Conservation (phyloP, 2,797 vertebrate genomes). For the Remorina albescens region DNA sequence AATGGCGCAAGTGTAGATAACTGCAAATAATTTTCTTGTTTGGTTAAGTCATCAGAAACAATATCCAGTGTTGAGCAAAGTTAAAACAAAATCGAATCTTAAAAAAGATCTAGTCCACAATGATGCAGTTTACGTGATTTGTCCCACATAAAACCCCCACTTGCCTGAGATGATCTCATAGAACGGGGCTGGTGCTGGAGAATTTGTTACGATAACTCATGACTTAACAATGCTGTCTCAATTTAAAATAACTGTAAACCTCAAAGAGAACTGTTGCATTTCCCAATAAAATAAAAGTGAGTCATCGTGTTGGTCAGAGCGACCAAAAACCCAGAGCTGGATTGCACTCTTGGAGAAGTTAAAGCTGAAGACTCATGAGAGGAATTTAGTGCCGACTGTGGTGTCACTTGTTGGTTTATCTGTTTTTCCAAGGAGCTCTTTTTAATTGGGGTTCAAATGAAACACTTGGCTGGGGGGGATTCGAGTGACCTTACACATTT, state of each 20-base stretch:
- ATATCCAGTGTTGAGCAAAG: neutral
- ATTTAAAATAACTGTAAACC: conserved; percentile 47
- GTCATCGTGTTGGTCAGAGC: conserved; percentile 54
- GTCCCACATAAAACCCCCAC: conserved; percentile 22
- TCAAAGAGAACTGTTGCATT: conserved; percentile 46
- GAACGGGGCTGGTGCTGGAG: conserved; percentile 2
- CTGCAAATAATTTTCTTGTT: neutral
- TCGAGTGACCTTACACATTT: conserved; percentile 42
- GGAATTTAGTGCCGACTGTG: neutral
- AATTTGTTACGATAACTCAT: conserved; percentile 45
- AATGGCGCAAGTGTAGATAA: conserved; percentile 7
- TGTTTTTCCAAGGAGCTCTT: conserved; percentile 42
- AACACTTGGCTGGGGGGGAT: conserved; percentile 34
- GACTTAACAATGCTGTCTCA: conserved; percentile 27
- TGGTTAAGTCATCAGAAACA: conserved; percentile 7
- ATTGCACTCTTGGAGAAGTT: conserved; percentile 3
- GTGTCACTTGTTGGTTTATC: conserved; percentile 1
- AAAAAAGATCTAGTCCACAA: conserved; percentile 2
- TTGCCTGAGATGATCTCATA: conserved; percentile 25
- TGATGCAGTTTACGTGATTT: conserved; percentile 13
- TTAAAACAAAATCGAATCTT: no score
- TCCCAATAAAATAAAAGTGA: conserved; percentile 46
- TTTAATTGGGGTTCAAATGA: conserved; percentile 43
- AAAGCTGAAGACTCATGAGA: neutral
- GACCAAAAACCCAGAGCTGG: conserved; percentile 54